These are phyloP conservation scores for Lepidonotus clava DNA, from an alignment of 2,888 invertebrate genomes.

Conservation along the genomic window DNA sequence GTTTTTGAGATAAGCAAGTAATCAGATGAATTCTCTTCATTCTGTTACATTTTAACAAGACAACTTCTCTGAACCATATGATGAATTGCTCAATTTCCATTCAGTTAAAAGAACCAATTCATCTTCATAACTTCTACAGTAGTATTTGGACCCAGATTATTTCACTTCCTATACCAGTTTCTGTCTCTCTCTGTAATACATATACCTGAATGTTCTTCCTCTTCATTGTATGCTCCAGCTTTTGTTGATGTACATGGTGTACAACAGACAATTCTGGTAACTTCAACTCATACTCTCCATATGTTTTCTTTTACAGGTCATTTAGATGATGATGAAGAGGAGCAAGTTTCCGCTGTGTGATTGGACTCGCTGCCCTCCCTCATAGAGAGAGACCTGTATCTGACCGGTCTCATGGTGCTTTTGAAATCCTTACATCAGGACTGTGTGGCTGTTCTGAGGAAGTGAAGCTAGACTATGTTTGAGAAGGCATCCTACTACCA, in stretches of 20 bases:
- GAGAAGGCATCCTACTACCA: too few species aligned
- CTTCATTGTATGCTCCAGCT: neutral
- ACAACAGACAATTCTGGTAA: neutral
- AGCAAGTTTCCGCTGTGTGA: constrained; percentile 46
- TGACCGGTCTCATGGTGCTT: neutral
- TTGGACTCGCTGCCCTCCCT: neutral
- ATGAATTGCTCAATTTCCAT: too few species aligned
- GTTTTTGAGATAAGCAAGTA: neutral
- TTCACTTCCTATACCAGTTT: neutral
- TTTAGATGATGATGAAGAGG: constrained; percentile 24
- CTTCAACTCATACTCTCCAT: neutral
- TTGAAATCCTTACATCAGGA: too few species aligned
- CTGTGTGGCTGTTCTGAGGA: neutral
- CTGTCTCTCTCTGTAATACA: neutral
- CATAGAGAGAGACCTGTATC: neutral
- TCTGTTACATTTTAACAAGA: too few species aligned
- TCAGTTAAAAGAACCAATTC: too few species aligned
- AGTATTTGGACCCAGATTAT: too few species aligned
- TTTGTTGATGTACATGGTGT: neutral
- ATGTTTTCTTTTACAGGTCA: constrained; percentile 17
- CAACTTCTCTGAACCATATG: too few species aligned
- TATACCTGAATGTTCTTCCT: neutral
- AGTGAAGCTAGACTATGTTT: too few species aligned
- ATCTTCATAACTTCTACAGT: too few species aligned
- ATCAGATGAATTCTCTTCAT: too few species aligned